phyloP scores from a whole-genome alignment of 2,888 invertebrate genomes.

The Cheilosia vulpina region DNA sequence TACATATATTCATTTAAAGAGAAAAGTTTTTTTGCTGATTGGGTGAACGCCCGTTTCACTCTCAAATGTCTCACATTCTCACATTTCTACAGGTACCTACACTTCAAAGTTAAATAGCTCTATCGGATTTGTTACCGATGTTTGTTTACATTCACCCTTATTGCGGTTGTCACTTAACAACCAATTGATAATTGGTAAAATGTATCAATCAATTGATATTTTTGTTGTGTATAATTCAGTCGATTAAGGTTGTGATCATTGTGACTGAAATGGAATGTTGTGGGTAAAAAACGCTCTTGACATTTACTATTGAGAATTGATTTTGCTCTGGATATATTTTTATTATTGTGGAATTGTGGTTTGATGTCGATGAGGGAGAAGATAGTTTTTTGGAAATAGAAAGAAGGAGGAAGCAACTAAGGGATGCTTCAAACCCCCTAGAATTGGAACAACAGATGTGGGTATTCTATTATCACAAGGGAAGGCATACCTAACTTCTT shows the following conservation, averaged over 20 bases:
- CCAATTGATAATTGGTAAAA: background rate
- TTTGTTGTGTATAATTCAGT: background rate
- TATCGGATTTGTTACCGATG: no score
- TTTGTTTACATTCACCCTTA: background rate
- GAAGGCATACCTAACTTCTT: background rate
- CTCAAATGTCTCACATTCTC: no score
- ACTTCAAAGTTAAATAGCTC: no score
- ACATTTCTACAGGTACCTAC: no score
- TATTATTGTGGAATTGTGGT: slow-evolving; percentile 7
- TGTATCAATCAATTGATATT: background rate
- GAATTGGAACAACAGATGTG: background rate
- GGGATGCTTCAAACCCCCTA: background rate
- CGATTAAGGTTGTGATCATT: background rate
- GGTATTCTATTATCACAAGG: no score
- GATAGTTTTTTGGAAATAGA: background rate
- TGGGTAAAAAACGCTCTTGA: no score
- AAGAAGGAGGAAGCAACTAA: background rate
- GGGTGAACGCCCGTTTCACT: no score
- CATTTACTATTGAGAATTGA: no score
- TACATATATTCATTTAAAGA: no score
- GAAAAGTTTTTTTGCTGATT: no score
- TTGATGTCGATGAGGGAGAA: background rate
- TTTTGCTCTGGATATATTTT: no score
- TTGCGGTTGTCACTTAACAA: background rate
- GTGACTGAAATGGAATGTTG: no score